Evolutionary conservation across 35 echinoderm and acorn worm genomes (phyloP), one percentile per base, ranked within the genome.

Genomic region (Ophioderma brevispina): DNA sequence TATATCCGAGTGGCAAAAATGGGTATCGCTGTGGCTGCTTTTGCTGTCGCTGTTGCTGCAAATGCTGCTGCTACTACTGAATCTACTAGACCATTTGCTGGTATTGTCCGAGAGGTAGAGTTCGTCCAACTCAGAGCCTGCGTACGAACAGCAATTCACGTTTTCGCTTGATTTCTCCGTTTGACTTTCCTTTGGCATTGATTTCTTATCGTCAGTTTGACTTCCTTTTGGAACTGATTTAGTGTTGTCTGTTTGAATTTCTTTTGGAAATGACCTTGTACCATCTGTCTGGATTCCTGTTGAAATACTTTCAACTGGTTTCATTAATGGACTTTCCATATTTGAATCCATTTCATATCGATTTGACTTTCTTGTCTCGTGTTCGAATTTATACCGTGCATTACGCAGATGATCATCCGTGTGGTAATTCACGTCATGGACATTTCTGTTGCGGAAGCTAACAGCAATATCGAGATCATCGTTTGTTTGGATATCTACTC

Each of bases 391-490:
- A n/a, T n/a, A n/a, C n/a, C n/a, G n/a, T n/a, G n/a, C n/a, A n/a
- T n/a, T n/a, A n/a, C n/a, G n/a, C n/a, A n/a, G n/a, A n/a, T n/a
- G n/a, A n/a, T n/a, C n/a, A n/a, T n/a, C n/a, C n/a, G n/a, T n/a
- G n/a, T n/a, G n/a, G n/a, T n/a, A n/a, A n/a, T n/a, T n/a, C n/a
- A n/a, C n/a, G n/a, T n/a, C n/a, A n/a, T n/a, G n/a, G n/a, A n/a
- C n/a, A n/a, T n/a, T n/a, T n/a, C n/a, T n/a, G n/a, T 70, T 30
- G n/a, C 28, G 59, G 59, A 70, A 70, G 17, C 59, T 8, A 6
- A 70, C 59, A 70, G 59, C 59, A 70, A 70, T 70, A 70, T 70
- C 59, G n/a, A 70, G 1, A 70, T 70, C 59, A 70, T 70, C n/a
- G 15, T 8, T 25, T 70, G 59, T 4, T 25, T 15, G 23, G 28